phyloP scores from a whole-genome alignment of 92 coral and sea anemone species.

The Epizoanthus scotinus region DNA sequence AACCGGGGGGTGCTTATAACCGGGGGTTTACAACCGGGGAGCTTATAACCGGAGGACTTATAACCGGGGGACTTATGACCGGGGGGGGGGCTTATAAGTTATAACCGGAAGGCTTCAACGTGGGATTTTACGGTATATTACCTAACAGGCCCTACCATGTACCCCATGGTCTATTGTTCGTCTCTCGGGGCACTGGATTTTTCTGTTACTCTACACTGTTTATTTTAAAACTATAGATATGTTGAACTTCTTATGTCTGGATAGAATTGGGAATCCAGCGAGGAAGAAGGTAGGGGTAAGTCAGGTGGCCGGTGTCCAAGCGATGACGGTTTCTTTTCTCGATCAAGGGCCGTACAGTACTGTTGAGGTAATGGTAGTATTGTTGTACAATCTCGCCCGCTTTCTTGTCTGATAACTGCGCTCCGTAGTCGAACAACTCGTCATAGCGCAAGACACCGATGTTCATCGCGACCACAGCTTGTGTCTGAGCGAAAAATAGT shows the following conservation, averaged over 20 bases:
- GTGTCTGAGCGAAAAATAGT: conserved; percentile 30
- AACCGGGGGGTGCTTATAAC: no score
- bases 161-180: no score
- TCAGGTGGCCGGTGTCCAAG: conserved; percentile 29
- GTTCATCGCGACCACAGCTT: conserved; percentile 50
- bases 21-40: no score
- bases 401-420: conserved; percentile 32
- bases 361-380: conserved; percentile 26
- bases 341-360: conserved; percentile 20
- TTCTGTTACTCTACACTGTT: no score
- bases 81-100: no score
- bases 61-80: no score
- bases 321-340: conserved; percentile 47
- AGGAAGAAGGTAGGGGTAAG: conserved; percentile 63
- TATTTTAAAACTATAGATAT: no score
- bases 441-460: conserved; percentile 60
- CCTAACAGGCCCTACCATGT: no score
- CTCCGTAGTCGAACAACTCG: conserved; percentile 62
- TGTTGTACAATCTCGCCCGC: conserved; percentile 40
- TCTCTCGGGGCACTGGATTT: no score
- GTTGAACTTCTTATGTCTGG: conserved; percentile 22
- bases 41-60: no score
- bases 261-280: conserved; percentile 71
- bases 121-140: no score
- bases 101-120: no score